phyloP scores from a whole-genome alignment of 2,113 vertebrate species.

The Melospiza melodia region DNA sequence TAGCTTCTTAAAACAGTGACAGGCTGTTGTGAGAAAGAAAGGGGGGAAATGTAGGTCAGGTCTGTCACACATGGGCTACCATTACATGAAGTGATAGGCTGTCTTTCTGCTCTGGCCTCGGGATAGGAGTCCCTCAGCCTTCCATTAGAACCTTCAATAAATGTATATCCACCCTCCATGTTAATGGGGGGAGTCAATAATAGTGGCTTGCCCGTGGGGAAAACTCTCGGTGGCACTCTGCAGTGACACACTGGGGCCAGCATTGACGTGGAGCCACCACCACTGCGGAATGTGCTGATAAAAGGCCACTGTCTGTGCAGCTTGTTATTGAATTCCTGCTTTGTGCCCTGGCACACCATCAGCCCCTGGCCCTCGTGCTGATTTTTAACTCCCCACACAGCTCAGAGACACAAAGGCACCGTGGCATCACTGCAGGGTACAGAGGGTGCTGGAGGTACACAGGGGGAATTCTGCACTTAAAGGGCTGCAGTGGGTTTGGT shows the following conservation, averaged over 20 bases:
- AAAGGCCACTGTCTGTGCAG: constrained; percentile 71
- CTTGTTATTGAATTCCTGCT: constrained; percentile 70
- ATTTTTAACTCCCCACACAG: constrained; percentile 52
- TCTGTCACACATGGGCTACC: constrained; percentile 87
- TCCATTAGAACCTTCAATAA: constrained; percentile 88
- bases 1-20: constrained; percentile 77
- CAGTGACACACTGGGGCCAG: constrained; percentile 57
- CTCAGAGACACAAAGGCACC: constrained; percentile 52
- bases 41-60: constrained; percentile 92
- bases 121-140: constrained; percentile 88
- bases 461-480: background rate
- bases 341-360: constrained; percentile 60
- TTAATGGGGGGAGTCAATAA: constrained; percentile 83
- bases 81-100: constrained; percentile 89
- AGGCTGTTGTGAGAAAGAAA: constrained; percentile 81
- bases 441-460: background rate
- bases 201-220: constrained; percentile 81
- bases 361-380: constrained; percentile 50
- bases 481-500: background rate
- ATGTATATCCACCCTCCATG: constrained; percentile 80
- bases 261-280: constrained; percentile 71
- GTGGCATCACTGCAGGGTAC: background rate
- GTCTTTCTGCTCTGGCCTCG: constrained; percentile 86
- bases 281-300: constrained; percentile 68
- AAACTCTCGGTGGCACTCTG: constrained; percentile 70